Base-by-base conservation (phyloP, 2,888 invertebrate genomes). In the Cephus spinipes region DNA sequence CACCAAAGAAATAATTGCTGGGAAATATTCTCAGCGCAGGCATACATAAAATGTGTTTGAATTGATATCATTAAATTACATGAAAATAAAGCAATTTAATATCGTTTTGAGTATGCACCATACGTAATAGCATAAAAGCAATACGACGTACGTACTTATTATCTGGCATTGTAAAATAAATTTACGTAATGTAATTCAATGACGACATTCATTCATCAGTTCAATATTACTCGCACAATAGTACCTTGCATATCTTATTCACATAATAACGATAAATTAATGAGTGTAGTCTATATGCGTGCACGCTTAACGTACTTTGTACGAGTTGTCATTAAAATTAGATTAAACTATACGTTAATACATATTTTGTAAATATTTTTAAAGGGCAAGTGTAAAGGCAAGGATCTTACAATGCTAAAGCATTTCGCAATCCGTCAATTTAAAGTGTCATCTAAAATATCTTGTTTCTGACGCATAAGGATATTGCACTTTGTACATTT, bases 401-500 rank as follows among this genome's bases (percentile, higher is more conserved):
- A 40, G 40, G 15, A 15, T 40, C 23, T 23, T 55, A 55, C 9
- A 23, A 23, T 15, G 55, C 55, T 55, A 55, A 9, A 55, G 23
- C 55, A 55, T 55, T 55, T 55, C 23, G 23, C 1, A 23, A 23
- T 23, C 9, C 40, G 40, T 55, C 23, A 55, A 23, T 55, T 55
- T 9, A 55, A 55, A 23, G 23, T 55, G 23, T 55, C 15, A 40
- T 40, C 55, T 55, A 23, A 23, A 23, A 23, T 23, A 23, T 55
- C 15, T 55, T 55, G 55, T 55, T 55, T 23, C 55, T 1, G 55
- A 55, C 9, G 23, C 55, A 23, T 55, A 55, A 55, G 23, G 2
- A 55, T 55, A 78, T 78, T 81, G 78, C 78, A 79, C 78, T 76
- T 79, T 77, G 80, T 79, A 81, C 81, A 79, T 74, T 73, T 55